Evolutionary conservation across 2,797 vertebrate genomes (phyloP).

Genomic region (Labroides dimidiatus): DNA sequence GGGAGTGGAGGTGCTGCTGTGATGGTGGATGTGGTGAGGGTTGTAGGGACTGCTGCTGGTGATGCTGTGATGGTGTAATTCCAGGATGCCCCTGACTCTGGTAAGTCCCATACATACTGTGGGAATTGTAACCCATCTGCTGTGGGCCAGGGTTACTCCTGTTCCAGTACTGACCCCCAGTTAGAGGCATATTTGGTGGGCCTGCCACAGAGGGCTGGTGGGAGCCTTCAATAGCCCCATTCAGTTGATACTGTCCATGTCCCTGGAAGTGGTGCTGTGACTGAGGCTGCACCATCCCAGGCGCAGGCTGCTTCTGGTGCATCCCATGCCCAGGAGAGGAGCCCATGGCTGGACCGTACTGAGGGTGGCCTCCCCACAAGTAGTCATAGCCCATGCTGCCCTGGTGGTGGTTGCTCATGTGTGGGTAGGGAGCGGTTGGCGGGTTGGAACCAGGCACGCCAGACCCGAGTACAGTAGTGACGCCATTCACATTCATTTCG

Average conservation of each 20-base stretch:
- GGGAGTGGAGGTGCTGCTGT: conserved; percentile 79
- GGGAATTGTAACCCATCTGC: conserved; percentile 84
- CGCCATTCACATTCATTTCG: conserved; percentile 97
- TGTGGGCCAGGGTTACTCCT: conserved; percentile 87
- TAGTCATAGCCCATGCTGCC: conserved; percentile 90
- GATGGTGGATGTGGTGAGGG: conserved; percentile 70
- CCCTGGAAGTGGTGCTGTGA: conserved; percentile 88
- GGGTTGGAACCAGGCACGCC: conserved; percentile 89
- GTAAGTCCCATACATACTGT: conserved; percentile 83
- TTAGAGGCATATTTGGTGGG: conserved; percentile 84
- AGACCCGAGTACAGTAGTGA: conserved; percentile 96
- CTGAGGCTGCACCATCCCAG: conserved; percentile 82
- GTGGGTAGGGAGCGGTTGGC: conserved; percentile 84
- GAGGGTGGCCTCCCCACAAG: conserved; percentile 90
- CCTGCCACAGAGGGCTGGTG: conserved; percentile 84
- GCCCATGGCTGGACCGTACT: conserved; percentile 84
- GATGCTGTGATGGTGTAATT: conserved; percentile 82
- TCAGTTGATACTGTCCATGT: conserved; percentile 90
- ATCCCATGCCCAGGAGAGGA: conserved; percentile 78
- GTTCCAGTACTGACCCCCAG: conserved; percentile 89
- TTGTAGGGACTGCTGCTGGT: conserved; percentile 81
- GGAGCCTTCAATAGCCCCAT: conserved; percentile 86
- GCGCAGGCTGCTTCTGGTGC: conserved; percentile 89
- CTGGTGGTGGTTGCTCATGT: conserved; percentile 88
- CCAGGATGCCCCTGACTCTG: conserved; percentile 84